Evolutionary conservation across 1,140 invertebrate species (phyloP).

Genomic region (Dendrolimus kikuchii): DNA sequence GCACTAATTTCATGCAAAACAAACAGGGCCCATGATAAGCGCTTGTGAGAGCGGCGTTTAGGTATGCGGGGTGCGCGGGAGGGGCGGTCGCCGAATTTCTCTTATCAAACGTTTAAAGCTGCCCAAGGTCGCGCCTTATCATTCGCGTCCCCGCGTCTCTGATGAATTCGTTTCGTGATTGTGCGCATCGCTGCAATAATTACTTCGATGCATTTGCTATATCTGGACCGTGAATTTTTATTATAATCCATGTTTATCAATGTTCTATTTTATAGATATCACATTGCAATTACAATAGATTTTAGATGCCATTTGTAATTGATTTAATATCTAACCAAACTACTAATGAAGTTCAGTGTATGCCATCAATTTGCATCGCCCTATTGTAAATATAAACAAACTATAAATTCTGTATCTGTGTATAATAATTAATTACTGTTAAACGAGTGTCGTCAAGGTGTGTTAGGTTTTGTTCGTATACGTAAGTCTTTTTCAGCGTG

Average conservation of each 20-base stretch:
- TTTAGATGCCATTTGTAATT: no score
- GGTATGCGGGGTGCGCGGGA: conserved; percentile 5
- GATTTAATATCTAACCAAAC: no score
- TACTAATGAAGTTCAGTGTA: no score
- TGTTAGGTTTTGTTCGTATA: conserved; percentile 15
- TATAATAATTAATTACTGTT: not conserved
- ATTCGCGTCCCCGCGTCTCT: conserved; percentile 35
- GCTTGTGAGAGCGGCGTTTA: conserved; percentile 20
- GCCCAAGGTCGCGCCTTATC: conserved; percentile 59
- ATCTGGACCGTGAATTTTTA: not conserved
- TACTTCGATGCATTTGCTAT: conserved; percentile 6
- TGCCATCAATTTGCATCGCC: no score
- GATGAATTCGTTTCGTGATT: conserved; percentile 51
- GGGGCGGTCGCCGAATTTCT: conserved; percentile 44
- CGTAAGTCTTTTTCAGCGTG: conserved; percentile 44
- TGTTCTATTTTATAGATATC: not conserved
- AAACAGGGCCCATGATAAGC: conserved; percentile 44
- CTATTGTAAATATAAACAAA: conserved; percentile 1
- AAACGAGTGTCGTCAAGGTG: conserved; percentile 29
- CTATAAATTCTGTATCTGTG: conserved; percentile 7
- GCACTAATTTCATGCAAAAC: conserved; percentile 55
- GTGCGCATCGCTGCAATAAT: conserved; percentile 25
- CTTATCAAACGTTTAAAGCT: conserved; percentile 55
- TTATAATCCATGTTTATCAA: not conserved
- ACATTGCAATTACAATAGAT: not conserved